Evolutionary conservation across 2,888 invertebrate species (phyloP).

Genomic region (Sussaba pulchella): DNA sequence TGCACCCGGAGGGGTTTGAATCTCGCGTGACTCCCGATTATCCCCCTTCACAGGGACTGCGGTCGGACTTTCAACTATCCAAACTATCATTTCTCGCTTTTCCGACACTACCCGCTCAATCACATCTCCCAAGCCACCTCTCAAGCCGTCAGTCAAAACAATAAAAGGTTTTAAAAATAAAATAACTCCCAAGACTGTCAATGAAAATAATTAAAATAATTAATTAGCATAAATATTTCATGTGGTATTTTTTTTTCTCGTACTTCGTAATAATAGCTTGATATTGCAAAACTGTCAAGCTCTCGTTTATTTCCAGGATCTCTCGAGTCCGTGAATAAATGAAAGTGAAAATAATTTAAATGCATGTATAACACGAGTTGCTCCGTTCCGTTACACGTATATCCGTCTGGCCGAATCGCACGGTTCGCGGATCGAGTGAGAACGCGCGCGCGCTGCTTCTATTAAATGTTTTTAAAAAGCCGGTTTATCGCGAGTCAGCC

Average conservation of each 20-base stretch:
- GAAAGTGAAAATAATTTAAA: slow-evolving; percentile 61
- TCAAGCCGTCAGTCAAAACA: no score
- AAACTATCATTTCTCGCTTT: slow-evolving; percentile 7
- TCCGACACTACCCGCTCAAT: slow-evolving; percentile 5
- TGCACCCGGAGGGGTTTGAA: slow-evolving; percentile 14
- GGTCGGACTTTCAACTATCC: neutral
- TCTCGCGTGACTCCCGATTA: slow-evolving; percentile 25
- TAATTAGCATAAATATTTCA: neutral
- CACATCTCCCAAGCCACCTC: no score
- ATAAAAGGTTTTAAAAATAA: no score
- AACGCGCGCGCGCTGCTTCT: slow-evolving; percentile 58
- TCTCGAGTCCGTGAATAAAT: slow-evolving; percentile 43
- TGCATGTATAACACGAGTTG: slow-evolving; percentile 12
- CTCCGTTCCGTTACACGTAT: slow-evolving; percentile 1
- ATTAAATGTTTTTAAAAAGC: slow-evolving; percentile 60
- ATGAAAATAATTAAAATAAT: no score
- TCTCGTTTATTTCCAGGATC: slow-evolving; percentile 28
- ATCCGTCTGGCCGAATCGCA: slow-evolving; percentile 5
- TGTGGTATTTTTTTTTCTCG: neutral
- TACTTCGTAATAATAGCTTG: slow-evolving; percentile 7
- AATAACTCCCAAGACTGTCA: no score
- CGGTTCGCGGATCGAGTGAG: slow-evolving; percentile 37
- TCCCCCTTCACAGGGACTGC: neutral
- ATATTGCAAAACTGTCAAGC: slow-evolving; percentile 36
- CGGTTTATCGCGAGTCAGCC: slow-evolving; percentile 62